Percentiles rank a stretch among this genome's conserved stretches.
These are phyloP conservation scores for Podarcis cretensis DNA, from an alignment of 2,113 vertebrate species.

Conservation along the genomic window DNA sequence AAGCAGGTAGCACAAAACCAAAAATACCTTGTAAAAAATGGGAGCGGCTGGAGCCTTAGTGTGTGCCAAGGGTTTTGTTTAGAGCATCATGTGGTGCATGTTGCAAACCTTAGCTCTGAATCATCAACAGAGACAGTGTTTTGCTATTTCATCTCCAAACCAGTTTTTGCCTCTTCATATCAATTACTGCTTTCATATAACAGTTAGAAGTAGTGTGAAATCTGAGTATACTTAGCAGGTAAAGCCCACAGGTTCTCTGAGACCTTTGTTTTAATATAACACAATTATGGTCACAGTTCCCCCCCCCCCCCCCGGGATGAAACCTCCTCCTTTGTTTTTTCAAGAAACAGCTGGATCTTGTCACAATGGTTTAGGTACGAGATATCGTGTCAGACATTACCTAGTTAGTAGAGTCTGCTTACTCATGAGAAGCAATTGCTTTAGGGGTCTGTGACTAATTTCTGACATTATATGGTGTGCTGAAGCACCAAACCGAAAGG, in stretches of 20 bases:
- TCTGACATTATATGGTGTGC: neutral
- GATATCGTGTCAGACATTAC: neutral
- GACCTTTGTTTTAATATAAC: neutral
- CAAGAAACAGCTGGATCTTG: neutral
- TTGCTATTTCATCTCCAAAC: neutral
- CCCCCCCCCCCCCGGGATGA: neutral
- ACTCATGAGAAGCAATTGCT: neutral
- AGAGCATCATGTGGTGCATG: no score
- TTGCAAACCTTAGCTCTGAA: neutral
- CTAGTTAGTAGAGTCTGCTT: neutral
- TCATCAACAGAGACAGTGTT: neutral
- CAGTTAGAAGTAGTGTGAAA: neutral
- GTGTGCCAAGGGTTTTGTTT: no score
- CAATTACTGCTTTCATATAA: neutral
- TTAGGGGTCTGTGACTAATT: neutral
- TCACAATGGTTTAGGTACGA: neutral
- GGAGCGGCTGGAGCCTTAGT: no score
- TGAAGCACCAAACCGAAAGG: neutral
- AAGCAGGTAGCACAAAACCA: no score
- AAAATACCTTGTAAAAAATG: no score
- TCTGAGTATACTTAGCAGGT: neutral
- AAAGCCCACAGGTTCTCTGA: neutral
- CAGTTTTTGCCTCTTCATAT: neutral
- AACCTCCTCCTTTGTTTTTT: neutral
- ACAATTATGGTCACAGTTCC: neutral